phyloP scores from a whole-genome alignment of 2,888 invertebrate species.

The Drosophila fulvimacula region DNA sequence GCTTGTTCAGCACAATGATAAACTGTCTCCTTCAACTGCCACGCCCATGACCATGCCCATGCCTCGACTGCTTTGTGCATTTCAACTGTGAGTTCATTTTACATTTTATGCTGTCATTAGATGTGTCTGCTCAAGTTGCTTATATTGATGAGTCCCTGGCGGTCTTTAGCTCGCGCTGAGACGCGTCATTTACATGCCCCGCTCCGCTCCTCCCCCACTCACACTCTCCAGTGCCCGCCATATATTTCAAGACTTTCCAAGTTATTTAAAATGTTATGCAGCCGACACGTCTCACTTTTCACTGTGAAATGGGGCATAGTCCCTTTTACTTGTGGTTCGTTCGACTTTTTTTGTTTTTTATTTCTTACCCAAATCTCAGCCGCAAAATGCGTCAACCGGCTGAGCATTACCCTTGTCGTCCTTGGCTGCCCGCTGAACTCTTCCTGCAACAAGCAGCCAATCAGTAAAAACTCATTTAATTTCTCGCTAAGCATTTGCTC shows the following conservation, averaged over 20 bases:
- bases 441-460: conserved; percentile 40
- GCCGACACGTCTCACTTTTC: conserved; percentile 30
- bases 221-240: not conserved
- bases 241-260: conserved; percentile 21
- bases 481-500: not conserved
- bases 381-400: conserved; percentile 25
- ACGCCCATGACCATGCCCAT: not conserved
- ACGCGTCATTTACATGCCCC: conserved; percentile 39
- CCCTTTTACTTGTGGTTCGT: conserved; percentile 4
- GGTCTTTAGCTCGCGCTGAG: conserved; percentile 23
- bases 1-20: conserved; percentile 68
- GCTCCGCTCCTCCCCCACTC: not conserved
- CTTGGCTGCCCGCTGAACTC: not conserved
- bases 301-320: conserved; percentile 1
- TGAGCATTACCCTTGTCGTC: conserved; percentile 13
- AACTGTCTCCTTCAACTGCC: conserved; percentile 51
- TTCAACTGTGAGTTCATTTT: conserved; percentile 48
- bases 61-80: conserved; percentile 10
- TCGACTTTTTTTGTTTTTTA: conserved; percentile 9
- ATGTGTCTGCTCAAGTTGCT: conserved; percentile 44
- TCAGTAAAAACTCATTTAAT: conserved; percentile 31
- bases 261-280: conserved; percentile 31
- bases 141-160: conserved; percentile 52
- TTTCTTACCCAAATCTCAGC: conserved; percentile 42
- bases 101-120: conserved; percentile 63